Percentiles rank a stretch among this genome's conserved stretches.
Evolutionary conservation across 2,888 invertebrate species (phyloP).

Genomic region (Coronaproctus castanopsis): DNA sequence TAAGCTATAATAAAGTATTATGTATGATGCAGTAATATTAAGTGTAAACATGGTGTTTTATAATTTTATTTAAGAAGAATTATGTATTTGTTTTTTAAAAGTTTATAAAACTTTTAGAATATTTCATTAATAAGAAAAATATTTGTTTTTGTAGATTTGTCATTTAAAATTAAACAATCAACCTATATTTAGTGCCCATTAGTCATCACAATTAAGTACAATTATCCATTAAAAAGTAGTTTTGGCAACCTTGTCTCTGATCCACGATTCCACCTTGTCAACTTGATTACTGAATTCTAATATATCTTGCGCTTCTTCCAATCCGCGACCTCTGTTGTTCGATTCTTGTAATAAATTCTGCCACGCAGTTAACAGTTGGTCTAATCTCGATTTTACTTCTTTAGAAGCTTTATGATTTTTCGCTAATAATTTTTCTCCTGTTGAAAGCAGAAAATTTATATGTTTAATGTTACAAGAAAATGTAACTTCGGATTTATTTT

Average conservation of each 20-base stretch:
- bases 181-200: no score
- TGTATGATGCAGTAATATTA: no score
- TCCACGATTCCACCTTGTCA: conserved; percentile 92
- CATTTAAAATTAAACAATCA: no score
- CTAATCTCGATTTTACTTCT: conserved; percentile 47
- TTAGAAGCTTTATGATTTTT: conserved; percentile 49
- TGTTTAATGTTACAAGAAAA: conserved; percentile 9
- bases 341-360: conserved; percentile 49
- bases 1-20: no score
- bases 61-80: no score
- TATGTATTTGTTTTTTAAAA: no score
- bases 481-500: background rate
- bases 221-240: conserved; percentile 10
- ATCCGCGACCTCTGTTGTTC: conserved; percentile 48
- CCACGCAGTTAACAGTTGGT: conserved; percentile 54
- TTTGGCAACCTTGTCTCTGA: conserved; percentile 69
- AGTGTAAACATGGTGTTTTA: no score
- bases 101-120: no score
- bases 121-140: no score
- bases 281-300: conserved; percentile 90
- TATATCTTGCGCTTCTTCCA: conserved; percentile 94
- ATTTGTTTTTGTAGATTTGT: no score
- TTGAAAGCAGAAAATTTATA: no score
- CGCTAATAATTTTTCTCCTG: conserved; percentile 42
- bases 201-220: no score